Base-by-base conservation (phyloP, 2,113 vertebrate species). In the Pyxicephalus adspersus region DNA sequence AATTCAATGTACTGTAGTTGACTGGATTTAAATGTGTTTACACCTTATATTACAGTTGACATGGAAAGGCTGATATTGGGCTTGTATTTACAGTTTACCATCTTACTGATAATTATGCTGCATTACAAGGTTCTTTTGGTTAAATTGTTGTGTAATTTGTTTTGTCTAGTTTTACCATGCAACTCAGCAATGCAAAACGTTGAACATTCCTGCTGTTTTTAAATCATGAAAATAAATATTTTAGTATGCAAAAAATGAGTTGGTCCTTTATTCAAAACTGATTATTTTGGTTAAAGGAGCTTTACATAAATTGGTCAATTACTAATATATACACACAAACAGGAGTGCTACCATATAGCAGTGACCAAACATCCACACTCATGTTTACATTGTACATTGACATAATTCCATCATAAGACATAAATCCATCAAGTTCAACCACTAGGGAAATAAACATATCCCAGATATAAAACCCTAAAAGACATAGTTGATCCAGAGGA, bases 151-250 rank as follows among this genome's bases (percentile, higher is more conserved):
- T 31, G 22, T 29, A 52, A 52, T 45, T 8, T 45, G 22, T 64
- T 25, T 54, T 3, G 28, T 64, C 64, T 77, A 31, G n/a, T 85
- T 83, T 64, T 87, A 88, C 60, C 80, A 87, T 86, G 90, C 91
- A 91, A 91, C 87, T 84, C 89, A 87, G 87, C 91, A 91, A 89
- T 91, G 87, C 90, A 91, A 87, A 86, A 52, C 83, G 83, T 87
- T n/a, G 60, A 25, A 87, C 85, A 88, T 88, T 89, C 89, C 86
- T 87, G 81, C 85, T 86, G 57, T 77, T 84, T 91, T 89, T 86
- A 86, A 88, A 81, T 85, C 86, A 57, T 82, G 31, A 72, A 64
- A 80, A 84, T 65, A 86, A 85, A 68, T 88, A 87, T 83, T 86
- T 86, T 63, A 84, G 65, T 83, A 89, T 82, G 50, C 64, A 51